phyloP scores from a whole-genome alignment of 2,888 invertebrate genomes.

The Hyalella azteca region DNA sequence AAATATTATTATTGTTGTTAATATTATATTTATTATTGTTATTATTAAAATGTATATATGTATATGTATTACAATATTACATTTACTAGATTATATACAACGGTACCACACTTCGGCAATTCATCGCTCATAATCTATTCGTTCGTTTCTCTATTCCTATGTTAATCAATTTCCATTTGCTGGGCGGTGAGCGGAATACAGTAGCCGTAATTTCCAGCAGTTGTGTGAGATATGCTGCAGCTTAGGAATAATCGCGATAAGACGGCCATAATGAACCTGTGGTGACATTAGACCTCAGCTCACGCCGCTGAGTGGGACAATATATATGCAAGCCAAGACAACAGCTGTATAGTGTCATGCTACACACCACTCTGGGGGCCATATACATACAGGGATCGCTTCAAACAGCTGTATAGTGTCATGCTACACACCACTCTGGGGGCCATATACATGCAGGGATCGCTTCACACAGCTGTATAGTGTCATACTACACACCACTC shows the following conservation, averaged over 20 bases:
- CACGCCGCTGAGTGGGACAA: background rate
- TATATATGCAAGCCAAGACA: no score
- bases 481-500: background rate
- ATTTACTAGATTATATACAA: background rate
- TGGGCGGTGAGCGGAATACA: background rate
- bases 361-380: background rate
- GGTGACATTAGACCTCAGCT: background rate
- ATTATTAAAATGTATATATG: background rate
- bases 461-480: background rate
- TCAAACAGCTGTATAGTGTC: background rate
- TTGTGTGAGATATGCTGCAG: background rate
- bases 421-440: background rate
- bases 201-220: background rate
- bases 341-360: background rate
- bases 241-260: background rate
- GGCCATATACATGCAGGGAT: background rate
- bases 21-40: background rate
- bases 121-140: background rate
- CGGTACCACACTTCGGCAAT: background rate
- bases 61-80: background rate
- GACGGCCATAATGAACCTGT: background rate
- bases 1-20: background rate
- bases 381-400: background rate
- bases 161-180: background rate
- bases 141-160: slow-evolving; percentile 2